Conservation (phyloP, 2,888 invertebrate species). For the Chaitophorus viminalis region DNA sequence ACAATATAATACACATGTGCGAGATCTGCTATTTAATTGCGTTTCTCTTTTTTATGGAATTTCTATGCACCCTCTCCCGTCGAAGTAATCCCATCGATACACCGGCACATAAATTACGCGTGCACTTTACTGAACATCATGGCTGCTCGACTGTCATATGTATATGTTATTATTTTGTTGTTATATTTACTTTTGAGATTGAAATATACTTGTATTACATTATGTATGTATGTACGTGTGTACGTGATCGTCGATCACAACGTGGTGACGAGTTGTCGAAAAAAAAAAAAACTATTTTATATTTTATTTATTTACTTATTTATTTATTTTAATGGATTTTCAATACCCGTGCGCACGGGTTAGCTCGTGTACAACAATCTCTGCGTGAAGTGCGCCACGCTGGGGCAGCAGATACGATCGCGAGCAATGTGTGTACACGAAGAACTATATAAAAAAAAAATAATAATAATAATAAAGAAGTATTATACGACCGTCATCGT, state of each 20-base stretch:
- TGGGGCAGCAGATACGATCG: constrained; percentile 9
- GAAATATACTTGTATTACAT: not conserved
- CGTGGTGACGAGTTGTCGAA: not conserved
- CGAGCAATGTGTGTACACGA: too few species aligned
- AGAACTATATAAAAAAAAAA: not conserved
- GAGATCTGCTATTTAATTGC: not conserved
- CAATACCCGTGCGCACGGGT: not conserved
- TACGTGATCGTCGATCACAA: not conserved
- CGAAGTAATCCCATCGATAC: not conserved
- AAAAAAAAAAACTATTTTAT: not conserved
- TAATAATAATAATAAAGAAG: too few species aligned
- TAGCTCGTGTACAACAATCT: not conserved
- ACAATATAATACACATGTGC: not conserved
- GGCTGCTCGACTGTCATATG: not conserved
- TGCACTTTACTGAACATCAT: not conserved
- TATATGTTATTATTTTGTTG: not conserved
- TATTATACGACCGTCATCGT: not conserved
- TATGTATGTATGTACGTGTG: too few species aligned
- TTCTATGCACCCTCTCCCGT: not conserved
- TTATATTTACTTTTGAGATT: not conserved
- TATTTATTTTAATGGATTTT: constrained; percentile 10
- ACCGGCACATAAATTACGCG: not conserved
- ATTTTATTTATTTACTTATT: not conserved
- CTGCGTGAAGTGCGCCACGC: not conserved
- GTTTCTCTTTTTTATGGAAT: not conserved